Base-by-base conservation (phyloP, 2,797 vertebrate genomes). In the Limnodromus scolopaceus region DNA sequence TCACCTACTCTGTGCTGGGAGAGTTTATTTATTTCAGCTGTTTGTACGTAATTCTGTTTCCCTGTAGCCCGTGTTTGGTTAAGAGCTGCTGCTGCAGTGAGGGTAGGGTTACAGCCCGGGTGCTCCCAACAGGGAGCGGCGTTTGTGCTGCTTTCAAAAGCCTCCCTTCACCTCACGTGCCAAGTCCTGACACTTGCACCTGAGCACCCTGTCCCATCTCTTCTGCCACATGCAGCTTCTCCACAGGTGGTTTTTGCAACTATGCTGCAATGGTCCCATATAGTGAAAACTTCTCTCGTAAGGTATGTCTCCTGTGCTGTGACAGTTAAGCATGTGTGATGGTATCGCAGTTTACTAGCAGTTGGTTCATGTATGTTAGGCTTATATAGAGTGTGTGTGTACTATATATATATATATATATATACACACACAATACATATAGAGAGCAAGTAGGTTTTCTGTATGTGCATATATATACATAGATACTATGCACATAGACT, bases 31-130 rank as follows among this genome's bases (percentile, higher is more conserved):
- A 27, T 7, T 54, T 38, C 65, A 51, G 69, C 49, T 84, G 28
- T 25, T 48, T 61, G 61, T 28, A 23, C 9, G 1, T 2, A 13
- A 71, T 76, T 32, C 60, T 41, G 43, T 13, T 49, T 55, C 23
- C 43, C 11, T 13, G 39, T 16, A 4, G 53, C 14, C 39, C 57
- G 46, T 22, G 58, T 61, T 36, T 20, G 24, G 32, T 57, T 15
- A 11, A 32, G 24, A 13, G 4, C 3, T 0, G 0, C 16, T 30
- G 38, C 61, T 84, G 53, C 34, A 23, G 41, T 17, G 38, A 57
- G 0, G 3, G 18, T 16, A 43, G 34, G 24, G 3, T 1, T 68
- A 30, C 17, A 18, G 27, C 0, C 0, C 13, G 30, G 8, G 18
- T 46, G 74, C 38, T 41, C 19, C 1, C 1, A 61, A 9, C 4